Conservation (phyloP, 2,113 vertebrate genomes). For the Phylloscopus trochilus region DNA sequence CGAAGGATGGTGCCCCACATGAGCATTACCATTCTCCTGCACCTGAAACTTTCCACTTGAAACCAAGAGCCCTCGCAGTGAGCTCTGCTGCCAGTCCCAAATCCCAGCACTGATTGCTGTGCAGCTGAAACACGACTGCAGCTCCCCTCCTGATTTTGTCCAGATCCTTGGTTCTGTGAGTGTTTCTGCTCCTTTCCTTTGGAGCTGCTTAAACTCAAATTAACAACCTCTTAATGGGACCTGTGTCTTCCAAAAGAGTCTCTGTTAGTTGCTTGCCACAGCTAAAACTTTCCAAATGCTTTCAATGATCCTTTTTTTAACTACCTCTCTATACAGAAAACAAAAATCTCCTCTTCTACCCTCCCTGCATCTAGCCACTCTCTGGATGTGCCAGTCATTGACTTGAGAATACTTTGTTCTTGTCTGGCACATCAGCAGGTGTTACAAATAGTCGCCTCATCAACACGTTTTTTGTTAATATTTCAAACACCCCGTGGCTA, state of each 20-base stretch:
- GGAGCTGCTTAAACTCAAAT: background rate
- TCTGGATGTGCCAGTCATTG: background rate
- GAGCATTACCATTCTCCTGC: background rate
- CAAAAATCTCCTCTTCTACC: background rate
- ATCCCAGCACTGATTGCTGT: background rate
- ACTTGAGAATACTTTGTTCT: background rate
- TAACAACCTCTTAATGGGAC: background rate
- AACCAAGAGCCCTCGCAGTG: rapidly evolving
- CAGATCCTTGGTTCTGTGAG: background rate
- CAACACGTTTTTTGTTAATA: background rate
- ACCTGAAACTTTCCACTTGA: background rate
- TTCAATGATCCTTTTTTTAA: background rate
- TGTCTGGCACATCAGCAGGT: background rate
- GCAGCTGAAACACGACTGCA: background rate
- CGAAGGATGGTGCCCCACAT: rapidly evolving
- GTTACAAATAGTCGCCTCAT: background rate
- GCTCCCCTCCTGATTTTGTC: background rate
- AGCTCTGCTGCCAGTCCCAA: background rate
- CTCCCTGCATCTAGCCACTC: background rate
- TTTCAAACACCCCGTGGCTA: background rate
- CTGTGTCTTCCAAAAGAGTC: background rate
- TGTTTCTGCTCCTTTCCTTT: background rate
- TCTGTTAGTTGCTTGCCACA: background rate
- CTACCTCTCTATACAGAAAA: background rate
- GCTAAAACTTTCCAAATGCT: background rate